These are phyloP conservation scores for Callopanchax toddi DNA, from an alignment of 2,113 vertebrate genomes.

Conservation along the genomic window DNA sequence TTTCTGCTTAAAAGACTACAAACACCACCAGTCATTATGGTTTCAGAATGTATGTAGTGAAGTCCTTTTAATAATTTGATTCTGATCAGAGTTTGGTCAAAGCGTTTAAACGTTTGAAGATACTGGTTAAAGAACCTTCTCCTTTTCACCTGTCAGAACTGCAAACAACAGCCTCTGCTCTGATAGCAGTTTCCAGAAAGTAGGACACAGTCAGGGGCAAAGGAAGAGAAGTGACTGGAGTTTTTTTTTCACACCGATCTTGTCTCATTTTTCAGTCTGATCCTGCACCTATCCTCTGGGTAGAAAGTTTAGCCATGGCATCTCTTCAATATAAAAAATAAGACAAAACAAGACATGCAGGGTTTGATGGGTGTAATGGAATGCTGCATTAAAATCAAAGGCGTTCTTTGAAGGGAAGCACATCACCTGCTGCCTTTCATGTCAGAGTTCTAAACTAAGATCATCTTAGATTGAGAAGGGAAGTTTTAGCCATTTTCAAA, in stretches of 20 bases:
- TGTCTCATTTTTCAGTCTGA: constrained; percentile 30
- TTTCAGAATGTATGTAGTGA: no score
- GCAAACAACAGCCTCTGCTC: constrained; percentile 14
- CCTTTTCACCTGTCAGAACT: constrained; percentile 20
- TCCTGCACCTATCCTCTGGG: constrained; percentile 5
- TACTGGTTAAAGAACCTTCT: neutral
- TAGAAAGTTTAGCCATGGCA: constrained; percentile 1
- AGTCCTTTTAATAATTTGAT: neutral
- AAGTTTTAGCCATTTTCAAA: no score
- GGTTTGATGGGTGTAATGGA: neutral
- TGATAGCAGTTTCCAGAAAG: constrained; percentile 33
- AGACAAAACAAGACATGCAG: neutral
- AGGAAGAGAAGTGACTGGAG: constrained; percentile 2
- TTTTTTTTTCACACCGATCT: constrained; percentile 15
- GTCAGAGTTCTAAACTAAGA: no score
- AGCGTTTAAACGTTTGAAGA: constrained; percentile 2
- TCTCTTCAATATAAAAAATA: neutral
- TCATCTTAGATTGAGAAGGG: no score
- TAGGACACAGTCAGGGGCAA: constrained; percentile 4
- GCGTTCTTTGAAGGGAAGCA: no score
- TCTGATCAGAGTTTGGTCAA: constrained; percentile 1
- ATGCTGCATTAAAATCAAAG: neutral
- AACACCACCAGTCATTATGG: no score
- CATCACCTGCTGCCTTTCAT: no score
- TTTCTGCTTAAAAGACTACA: no score